A percentile compares a stretch with the other conserved stretches of the same genome.
phyloP scores from a whole-genome alignment of 2,888 invertebrate genomes.

The Trachelus stipa region DNA sequence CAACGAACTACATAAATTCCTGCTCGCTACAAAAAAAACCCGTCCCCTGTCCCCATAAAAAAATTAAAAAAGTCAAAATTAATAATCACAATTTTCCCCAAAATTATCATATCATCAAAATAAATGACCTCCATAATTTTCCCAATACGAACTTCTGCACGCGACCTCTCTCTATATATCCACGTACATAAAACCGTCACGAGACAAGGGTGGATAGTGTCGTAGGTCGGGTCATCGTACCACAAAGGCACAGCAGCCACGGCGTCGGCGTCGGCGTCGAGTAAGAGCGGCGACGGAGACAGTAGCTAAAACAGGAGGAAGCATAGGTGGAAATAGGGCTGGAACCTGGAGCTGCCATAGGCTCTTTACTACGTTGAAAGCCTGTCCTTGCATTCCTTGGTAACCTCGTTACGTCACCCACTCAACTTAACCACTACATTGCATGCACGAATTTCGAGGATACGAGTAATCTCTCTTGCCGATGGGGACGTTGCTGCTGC shows the following conservation, averaged over 20 bases:
- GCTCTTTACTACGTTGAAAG: slow-evolving; percentile 41
- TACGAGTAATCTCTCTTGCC: neutral
- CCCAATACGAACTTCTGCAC: neutral
- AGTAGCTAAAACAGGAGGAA: slow-evolving; percentile 30
- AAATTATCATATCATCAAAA: neutral
- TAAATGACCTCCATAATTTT: neutral
- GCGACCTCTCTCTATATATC: neutral
- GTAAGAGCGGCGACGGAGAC: slow-evolving; percentile 21
- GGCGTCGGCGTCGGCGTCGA: neutral
- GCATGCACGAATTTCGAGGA: slow-evolving; percentile 6
- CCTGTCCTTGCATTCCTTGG: slow-evolving; percentile 47
- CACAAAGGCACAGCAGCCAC: slow-evolving; percentile 35
- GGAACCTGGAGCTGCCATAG: slow-evolving; percentile 19
- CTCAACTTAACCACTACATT: slow-evolving; percentile 52
- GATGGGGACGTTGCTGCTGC: neutral
- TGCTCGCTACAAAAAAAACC: too few species aligned
- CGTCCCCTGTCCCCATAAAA: too few species aligned
- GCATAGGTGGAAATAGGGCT: slow-evolving; percentile 25
- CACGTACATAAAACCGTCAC: neutral
- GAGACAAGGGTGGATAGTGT: slow-evolving; percentile 26
- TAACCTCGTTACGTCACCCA: slow-evolving; percentile 55
- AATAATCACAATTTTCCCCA: neutral
- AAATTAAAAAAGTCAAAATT: neutral
- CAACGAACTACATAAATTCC: too few species aligned
- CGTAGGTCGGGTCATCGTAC: slow-evolving; percentile 36